These are phyloP conservation scores for Sycophila texana DNA, from an alignment of 2,888 invertebrate species.

Conservation along the genomic window DNA sequence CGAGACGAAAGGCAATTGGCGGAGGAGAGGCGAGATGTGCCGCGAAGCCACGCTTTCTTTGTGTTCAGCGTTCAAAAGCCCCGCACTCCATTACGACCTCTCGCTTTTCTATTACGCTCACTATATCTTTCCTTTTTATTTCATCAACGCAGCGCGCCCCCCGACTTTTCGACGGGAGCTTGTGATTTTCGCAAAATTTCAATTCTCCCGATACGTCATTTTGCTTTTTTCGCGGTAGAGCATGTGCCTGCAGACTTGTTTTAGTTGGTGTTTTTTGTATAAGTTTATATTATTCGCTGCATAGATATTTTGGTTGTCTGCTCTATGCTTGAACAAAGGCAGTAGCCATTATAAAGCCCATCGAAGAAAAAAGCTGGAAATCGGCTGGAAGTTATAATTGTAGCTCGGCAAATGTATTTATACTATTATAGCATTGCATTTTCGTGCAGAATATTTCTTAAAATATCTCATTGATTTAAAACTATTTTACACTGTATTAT, in stretches of 20 bases:
- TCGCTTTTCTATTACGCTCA: neutral
- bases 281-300: neutral
- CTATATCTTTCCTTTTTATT: neutral
- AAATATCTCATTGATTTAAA: too few species aligned
- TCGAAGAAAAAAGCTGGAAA: slow-evolving; percentile 26
- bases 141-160: neutral
- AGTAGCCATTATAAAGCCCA: neutral
- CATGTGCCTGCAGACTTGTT: neutral
- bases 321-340: neutral
- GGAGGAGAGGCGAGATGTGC: neutral
- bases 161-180: neutral
- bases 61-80: neutral
- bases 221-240: neutral
- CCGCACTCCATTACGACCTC: neutral
- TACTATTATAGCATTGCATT: neutral
- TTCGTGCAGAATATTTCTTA: too few species aligned
- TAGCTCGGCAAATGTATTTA: slow-evolving; percentile 4
- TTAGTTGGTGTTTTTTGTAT: neutral
- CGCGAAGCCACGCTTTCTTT: neutral
- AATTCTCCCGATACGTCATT: slow-evolving; percentile 36
- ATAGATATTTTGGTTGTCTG: neutral
- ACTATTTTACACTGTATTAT: too few species aligned
- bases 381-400: slow-evolving; percentile 29
- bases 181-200: slow-evolving; percentile 26
- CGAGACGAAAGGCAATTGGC: neutral